Evolutionary conservation across 2,888 invertebrate genomes (phyloP).

Genomic region (Ephialtes manifestator): DNA sequence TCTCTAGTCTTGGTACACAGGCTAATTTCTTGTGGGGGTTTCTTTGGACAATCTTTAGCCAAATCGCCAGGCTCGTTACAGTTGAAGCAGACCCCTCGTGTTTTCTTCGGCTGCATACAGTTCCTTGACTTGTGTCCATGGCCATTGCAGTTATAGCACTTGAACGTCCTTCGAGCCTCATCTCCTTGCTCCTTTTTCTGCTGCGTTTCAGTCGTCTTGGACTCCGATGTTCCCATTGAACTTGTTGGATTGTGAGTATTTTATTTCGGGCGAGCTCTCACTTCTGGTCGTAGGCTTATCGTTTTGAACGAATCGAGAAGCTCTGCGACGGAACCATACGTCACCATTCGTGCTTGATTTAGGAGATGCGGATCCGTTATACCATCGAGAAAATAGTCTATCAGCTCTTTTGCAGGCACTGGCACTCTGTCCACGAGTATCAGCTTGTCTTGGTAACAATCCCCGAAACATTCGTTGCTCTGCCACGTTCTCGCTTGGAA

Average conservation of each 20-base stretch:
- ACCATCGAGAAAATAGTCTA: constrained; percentile 64
- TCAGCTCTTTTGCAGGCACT: constrained; percentile 50
- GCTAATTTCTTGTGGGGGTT: not conserved
- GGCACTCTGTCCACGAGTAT: constrained; percentile 65
- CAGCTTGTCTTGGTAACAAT: constrained; percentile 69
- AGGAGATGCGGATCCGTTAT: constrained; percentile 21
- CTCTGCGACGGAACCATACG: not conserved
- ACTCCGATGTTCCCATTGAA: constrained; percentile 27
- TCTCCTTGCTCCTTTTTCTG: constrained; percentile 19
- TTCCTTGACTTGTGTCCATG: constrained; percentile 32
- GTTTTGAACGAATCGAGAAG: constrained; percentile 46
- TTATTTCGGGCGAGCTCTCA: constrained; percentile 14
- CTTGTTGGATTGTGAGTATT: constrained; percentile 13
- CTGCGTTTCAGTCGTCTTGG: not conserved
- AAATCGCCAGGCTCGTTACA: constrained; percentile 43
- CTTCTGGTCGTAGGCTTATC: not conserved
- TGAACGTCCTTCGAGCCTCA: constrained; percentile 10
- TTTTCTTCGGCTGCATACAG: constrained; percentile 41
- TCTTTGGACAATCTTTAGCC: constrained; percentile 46
- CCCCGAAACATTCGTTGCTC: constrained; percentile 56
- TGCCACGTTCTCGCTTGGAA: constrained; percentile 65
- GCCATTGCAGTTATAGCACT: constrained; percentile 37
- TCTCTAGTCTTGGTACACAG: constrained; percentile 1
- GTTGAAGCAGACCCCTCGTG: constrained; percentile 32
- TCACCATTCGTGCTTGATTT: constrained; percentile 40